Evolutionary conservation across 2,888 invertebrate genomes (phyloP), one percentile per base, ranked within the genome.

Genomic region (Crepidodera aurea): DNA sequence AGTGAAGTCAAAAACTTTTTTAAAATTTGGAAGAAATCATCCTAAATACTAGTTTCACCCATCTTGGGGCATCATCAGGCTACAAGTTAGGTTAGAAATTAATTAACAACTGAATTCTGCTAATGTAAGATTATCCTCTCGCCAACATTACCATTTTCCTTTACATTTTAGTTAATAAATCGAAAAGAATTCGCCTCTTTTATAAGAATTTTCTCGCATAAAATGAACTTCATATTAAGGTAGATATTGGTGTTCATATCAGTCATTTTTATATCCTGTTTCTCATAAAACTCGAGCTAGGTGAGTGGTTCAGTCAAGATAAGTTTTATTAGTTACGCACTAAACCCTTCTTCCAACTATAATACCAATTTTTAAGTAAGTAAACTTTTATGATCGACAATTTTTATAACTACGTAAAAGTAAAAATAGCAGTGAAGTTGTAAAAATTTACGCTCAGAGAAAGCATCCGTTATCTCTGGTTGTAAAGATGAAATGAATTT

Each of bases 401-500:
- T 42, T 42, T 42, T 42, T 39, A 39, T 12, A 10, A 19, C 42
- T 42, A 16, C 18, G 16, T 42, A 42, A 42, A 42, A 15, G 16
- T 42, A 42, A 42, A 42, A 42, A 42, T 39, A 39, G 12, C 5
- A 7, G 1, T n/a, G 16, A 16, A 42, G 42, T 42, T 42, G 16
- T 42, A 42, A 42, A n/a, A 42, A 42, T 42, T 16, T 19, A 16
- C 42, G 42, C 42, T 13, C 42, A 2, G 5, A 16, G 42, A 42
- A 42, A 42, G 16, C 42, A 42, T 42, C 42, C 42, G 42, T 42
- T 42, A 13, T 42, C 15, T 42, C 15, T 4, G 7, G 18, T 42
- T 15, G n/a, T 42, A 42, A 42, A 42, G 2, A 5, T 10, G 42
- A 42, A 42, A 42, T 42, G 42, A 42, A 42, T 16, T 42, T 42